phyloP scores from a whole-genome alignment of 2,888 invertebrate species.

The Sphinx pinastri region DNA sequence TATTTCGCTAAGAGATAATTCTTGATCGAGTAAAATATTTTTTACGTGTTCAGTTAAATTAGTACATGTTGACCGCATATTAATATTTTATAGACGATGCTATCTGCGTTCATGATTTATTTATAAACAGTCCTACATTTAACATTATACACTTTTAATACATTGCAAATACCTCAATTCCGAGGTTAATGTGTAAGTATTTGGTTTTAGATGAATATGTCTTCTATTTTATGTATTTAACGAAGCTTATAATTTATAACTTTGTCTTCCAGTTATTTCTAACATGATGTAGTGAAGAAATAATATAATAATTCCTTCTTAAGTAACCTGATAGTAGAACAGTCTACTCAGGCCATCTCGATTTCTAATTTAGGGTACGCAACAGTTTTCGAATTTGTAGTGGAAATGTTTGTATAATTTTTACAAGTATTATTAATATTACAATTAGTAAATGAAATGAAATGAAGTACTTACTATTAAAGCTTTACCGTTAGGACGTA shows the following conservation, averaged over 20 bases:
- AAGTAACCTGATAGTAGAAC: too few species aligned
- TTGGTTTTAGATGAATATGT: background rate
- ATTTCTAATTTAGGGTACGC: too few species aligned
- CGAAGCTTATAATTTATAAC: background rate
- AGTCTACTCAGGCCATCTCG: too few species aligned
- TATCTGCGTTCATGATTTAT: constrained; percentile 28
- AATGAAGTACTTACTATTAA: too few species aligned
- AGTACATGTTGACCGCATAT: constrained; percentile 39
- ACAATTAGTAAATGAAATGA: too few species aligned
- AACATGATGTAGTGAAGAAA: background rate
- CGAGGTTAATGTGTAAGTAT: constrained; percentile 5
- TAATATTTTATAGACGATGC: constrained; percentile 36
- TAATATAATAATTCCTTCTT: too few species aligned
- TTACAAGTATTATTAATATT: too few species aligned
- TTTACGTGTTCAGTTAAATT: constrained; percentile 31
- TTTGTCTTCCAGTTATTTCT: background rate
- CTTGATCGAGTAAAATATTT: constrained; percentile 3
- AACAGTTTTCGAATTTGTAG: too few species aligned
- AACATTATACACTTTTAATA: constrained; percentile 11
- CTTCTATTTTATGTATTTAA: constrained; percentile 5
- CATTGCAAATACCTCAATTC: constrained; percentile 18
- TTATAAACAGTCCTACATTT: constrained; percentile 20
- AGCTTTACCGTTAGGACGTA: too few species aligned
- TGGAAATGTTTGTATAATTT: too few species aligned
- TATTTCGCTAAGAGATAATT: background rate